Evolutionary conservation across 1,140 invertebrate species (phyloP), one percentile per base, ranked within the genome.

Genomic region (Drosophila simulans): DNA sequence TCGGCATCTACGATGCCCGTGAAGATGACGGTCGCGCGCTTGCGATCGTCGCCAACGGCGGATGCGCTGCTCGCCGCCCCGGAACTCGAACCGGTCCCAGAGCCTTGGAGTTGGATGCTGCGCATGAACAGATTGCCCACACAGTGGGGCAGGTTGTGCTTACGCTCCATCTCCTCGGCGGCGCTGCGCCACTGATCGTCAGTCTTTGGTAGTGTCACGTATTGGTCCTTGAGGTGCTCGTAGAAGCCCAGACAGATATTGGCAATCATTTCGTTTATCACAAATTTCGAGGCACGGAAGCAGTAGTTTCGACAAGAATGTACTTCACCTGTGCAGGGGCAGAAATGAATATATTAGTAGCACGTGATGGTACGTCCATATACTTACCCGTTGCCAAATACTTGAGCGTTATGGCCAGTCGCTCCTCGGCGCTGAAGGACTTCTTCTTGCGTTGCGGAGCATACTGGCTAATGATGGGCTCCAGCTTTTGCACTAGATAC

Each of bases 221-320:
- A 92, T 90, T 91, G 83, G 70, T 92, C 91, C 73, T 92, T 91
- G 54, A 92, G 89, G 77, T 83, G 79, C 80, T 91, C 88, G 37
- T 92, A 92, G 74, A 92, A 91, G 80, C 89, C 86, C 78, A 90
- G 72, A 81, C 91, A 92, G 72, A 92, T 92, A 77, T 92, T 91
- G 80, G 88, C 86, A 79, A 92, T 91, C 91, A 92, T 92, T 86
- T 85, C 89, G 75, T 91, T 80, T 86, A 92, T 92, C 81, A 92
- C 91, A 90, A 91, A 80, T 84, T 92, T 91, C 56, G 91, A 92
- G 82, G 91, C 91, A 86, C 90, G 90, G 84, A 92, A 91, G 79
- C 91, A 92, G 82, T 92, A 92, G 77, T 92, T 91, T 73, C 91
- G 88, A 84, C 91, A 92, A 58, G 91, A 91, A 82, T 92, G 91